Evolutionary conservation across 2,113 vertebrate genomes (phyloP), one percentile per base, ranked within the genome.

Genomic region (Elaphurus davidianus): DNA sequence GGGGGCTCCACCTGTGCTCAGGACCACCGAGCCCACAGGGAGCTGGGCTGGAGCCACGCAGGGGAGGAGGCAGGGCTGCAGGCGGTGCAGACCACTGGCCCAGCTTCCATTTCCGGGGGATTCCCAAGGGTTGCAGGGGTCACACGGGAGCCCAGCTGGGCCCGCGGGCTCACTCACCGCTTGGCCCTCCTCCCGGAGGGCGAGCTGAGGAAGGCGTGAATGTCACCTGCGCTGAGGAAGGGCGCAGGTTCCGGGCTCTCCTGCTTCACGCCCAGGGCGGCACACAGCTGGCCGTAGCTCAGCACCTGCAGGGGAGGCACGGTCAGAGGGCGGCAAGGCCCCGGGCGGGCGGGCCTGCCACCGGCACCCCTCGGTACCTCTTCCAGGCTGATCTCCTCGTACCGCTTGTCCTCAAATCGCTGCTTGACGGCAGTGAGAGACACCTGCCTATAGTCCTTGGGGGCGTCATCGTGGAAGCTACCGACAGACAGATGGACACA

Each of bases 341-440:
- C 30, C 1, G 50, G 74, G 30, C 8, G 12, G 17, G 10, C 2
- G 2, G 33, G 30, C 21, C 4, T 0, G 0, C 9, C 23, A 9
- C 19, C 0, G 0, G 71, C 15, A 10, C 23, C 36, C 23, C 11
- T 17, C 40, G 0, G 17, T 15, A 99, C 99, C 99, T 99, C 98
- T 45, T 99, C 99, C 97, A 99, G 99, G 96, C 99, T 99, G 98
- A 99, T 99, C 90, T 99, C 99, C 43, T 99, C 99, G 7, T 99
- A 99, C 47, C 98, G 98, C 36, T 99, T 99, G 59, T 99, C 99
- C 98, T 99, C 99, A 96, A 99, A 99, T 52, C 99, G 99, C 91
- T 99, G 99, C 91, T 99, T 99, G 10, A 99, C 99, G 0, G 99
- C 99, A 0, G 99, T 99, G 71, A 99, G 99, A 67, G 99, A 99